These are phyloP conservation scores for Cotesia congregata DNA, from an alignment of 2,888 invertebrate genomes.

Conservation along the genomic window DNA sequence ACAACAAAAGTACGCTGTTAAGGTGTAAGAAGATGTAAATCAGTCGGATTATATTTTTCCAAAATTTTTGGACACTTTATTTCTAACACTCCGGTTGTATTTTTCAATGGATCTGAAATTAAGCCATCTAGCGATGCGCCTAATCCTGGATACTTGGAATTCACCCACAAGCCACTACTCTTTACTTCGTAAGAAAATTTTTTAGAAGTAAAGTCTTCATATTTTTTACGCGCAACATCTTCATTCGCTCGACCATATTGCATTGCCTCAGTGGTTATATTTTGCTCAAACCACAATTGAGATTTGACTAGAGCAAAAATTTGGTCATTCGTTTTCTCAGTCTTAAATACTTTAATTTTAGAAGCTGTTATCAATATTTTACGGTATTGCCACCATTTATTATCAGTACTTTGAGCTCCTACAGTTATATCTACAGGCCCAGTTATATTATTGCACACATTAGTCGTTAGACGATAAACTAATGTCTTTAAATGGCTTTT, in stretches of 20 bases:
- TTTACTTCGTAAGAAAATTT: constrained; percentile 25
- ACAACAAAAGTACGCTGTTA: constrained; percentile 45
- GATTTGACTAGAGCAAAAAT: constrained; percentile 39
- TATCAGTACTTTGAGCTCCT: constrained; percentile 17
- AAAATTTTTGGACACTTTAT: constrained; percentile 48
- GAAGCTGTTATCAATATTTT: constrained; percentile 48
- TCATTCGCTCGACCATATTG: constrained; percentile 46
- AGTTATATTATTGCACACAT: too few relatives aligned
- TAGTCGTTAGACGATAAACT: constrained; percentile 36
- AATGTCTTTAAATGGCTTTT: constrained; percentile 41
- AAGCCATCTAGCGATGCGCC: constrained; percentile 47
- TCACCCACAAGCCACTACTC: constrained; percentile 43
- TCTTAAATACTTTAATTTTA: constrained; percentile 40
- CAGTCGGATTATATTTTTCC: constrained; percentile 42
- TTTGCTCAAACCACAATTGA: constrained; percentile 41
- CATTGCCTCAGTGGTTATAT: constrained; percentile 36
- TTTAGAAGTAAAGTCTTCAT: constrained; percentile 25
- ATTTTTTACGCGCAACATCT: constrained; percentile 36
- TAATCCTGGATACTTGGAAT: constrained; percentile 42
- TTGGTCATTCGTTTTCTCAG: constrained; percentile 43
- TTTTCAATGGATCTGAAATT: constrained; percentile 36
- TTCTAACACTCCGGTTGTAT: constrained; percentile 42
- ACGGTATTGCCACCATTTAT: constrained; percentile 44
- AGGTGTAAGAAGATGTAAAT: constrained; percentile 42
- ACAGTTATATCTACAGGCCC: constrained; percentile 29